Evolutionary conservation across 1,140 invertebrate species (phyloP).

Genomic region (Caenorhabditis remanei): DNA sequence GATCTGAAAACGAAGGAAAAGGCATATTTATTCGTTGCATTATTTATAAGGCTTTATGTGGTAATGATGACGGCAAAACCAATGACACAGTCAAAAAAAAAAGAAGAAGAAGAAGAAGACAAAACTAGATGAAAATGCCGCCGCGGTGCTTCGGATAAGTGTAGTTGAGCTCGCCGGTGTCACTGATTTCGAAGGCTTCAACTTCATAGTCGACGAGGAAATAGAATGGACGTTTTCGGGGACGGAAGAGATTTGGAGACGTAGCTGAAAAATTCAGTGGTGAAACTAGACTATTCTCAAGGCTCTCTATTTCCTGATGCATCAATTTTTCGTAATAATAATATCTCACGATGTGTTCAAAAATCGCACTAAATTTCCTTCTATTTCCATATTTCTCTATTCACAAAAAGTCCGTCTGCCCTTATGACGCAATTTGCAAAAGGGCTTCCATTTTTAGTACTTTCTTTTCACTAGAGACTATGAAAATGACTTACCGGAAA

Average conservation of each 20-base stretch:
- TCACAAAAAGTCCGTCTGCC: neutral
- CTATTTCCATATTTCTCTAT: too few species aligned
- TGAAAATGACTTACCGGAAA: neutral
- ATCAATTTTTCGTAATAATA: too few species aligned
- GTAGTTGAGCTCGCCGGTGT: conserved; percentile 53
- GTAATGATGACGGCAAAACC: too few species aligned
- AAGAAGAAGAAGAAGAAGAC: neutral
- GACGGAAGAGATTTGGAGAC: neutral
- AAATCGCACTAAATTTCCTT: neutral
- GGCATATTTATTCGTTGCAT: too few species aligned
- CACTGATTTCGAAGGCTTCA: conserved; percentile 36
- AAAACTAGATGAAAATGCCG: neutral
- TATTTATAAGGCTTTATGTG: too few species aligned
- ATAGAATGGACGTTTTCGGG: conserved; percentile 32
- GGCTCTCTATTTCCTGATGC: too few species aligned
- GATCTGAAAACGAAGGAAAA: too few species aligned
- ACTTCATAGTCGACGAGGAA: conserved; percentile 43
- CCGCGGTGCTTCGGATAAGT: conserved; percentile 48
- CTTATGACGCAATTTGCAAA: neutral
- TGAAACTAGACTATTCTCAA: neutral
- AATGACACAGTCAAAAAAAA: too few species aligned
- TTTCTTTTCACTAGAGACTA: neutral
- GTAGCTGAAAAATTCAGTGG: neutral
- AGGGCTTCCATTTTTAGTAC: neutral
- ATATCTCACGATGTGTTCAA: neutral